Evolutionary conservation across 2,113 vertebrate species (phyloP).

Genomic region (Picathartes gymnocephalus): DNA sequence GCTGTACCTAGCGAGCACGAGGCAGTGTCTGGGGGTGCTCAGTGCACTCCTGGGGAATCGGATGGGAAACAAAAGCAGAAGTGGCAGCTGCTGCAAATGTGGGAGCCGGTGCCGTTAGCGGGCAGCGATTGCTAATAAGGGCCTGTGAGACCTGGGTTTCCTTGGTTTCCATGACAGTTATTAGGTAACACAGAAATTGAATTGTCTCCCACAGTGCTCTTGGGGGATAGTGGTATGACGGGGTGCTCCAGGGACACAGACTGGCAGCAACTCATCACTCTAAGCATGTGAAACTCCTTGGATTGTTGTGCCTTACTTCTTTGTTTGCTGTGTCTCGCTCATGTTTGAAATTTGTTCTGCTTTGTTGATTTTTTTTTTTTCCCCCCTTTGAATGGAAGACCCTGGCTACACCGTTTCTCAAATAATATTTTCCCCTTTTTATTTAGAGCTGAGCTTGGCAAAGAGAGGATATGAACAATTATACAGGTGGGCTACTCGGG

Average conservation of each 20-base stretch:
- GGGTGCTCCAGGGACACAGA: conserved; percentile 50
- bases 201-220: conserved; percentile 70
- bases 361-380: background rate
- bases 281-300: conserved; percentile 24
- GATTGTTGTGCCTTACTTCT: conserved; percentile 34
- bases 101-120: conserved; percentile 62
- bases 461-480: conserved; percentile 77
- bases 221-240: conserved; percentile 10
- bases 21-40: conserved; percentile 45
- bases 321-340: background rate
- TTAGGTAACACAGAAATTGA: conserved; percentile 77
- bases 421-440: conserved; percentile 67
- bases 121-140: conserved; percentile 66
- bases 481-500: conserved; percentile 72
- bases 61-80: conserved; percentile 59
- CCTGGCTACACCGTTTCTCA: conserved; percentile 51
- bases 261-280: conserved; percentile 48
- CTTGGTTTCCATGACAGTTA: conserved; percentile 80
- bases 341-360: background rate
- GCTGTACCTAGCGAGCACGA: conserved; percentile 68
- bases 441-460: conserved; percentile 73
- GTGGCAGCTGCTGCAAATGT: conserved; percentile 58
- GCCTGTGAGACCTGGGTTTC: conserved; percentile 68
- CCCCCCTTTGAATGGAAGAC: background rate
- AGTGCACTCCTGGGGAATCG: conserved; percentile 35